These are phyloP conservation scores for Cremastinae sp. DNA, from an alignment of 2,888 invertebrate genomes.

Conservation along the genomic window DNA sequence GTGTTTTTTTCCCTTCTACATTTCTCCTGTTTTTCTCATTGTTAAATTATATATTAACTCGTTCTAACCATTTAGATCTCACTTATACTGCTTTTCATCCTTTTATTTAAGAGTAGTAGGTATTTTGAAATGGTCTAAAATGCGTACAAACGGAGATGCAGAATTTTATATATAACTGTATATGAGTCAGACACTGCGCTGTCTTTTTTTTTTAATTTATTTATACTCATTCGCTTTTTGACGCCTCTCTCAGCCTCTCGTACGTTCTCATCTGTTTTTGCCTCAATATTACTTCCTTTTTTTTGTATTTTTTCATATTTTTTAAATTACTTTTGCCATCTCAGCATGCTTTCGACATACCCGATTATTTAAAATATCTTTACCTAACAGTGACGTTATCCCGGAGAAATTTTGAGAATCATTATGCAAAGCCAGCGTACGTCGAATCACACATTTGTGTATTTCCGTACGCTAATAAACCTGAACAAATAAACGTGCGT, in stretches of 20 bases:
- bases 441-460: conserved; percentile 67
- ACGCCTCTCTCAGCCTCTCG: conserved; percentile 39
- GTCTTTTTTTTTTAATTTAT: conserved; percentile 27
- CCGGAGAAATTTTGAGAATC: conserved; percentile 71
- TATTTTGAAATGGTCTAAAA: conserved; percentile 68
- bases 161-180: conserved; percentile 71
- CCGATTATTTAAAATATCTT: conserved; percentile 62
- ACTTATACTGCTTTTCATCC: too few species aligned
- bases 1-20: conserved; percentile 33
- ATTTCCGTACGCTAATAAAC: conserved; percentile 28
- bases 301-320: conserved; percentile 25
- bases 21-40: conserved; percentile 37
- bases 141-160: conserved; percentile 76
- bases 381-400: conserved; percentile 62
- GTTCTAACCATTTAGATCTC: too few species aligned
- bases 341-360: conserved; percentile 56
- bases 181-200: conserved; percentile 56
- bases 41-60: conserved; percentile 28
- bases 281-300: too few species aligned
- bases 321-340: conserved; percentile 13
- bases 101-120: conserved; percentile 18
- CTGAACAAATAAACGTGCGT: conserved; percentile 45
- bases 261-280: neutral
- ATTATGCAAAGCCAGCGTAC: conserved; percentile 68
- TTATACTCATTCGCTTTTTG: conserved; percentile 29